phyloP scores from a whole-genome alignment of 2,888 invertebrate genomes.

The Heteromyza rotundicornis region DNA sequence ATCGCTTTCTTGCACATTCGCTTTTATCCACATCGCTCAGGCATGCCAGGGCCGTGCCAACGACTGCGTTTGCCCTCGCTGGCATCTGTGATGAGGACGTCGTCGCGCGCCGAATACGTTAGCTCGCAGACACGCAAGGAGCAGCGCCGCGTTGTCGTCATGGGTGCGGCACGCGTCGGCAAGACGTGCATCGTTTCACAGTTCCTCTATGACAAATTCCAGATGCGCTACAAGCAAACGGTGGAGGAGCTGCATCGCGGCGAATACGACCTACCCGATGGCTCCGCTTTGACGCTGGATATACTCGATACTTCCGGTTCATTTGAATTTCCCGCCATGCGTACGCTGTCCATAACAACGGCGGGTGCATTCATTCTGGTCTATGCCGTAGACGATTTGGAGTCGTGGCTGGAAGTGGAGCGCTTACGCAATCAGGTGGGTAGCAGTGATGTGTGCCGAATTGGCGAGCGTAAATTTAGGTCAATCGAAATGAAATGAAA shows the following conservation, averaged over 20 bases:
- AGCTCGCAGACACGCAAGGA: slow-evolving; percentile 43
- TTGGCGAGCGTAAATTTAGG: not conserved
- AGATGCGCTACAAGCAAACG: slow-evolving; percentile 68
- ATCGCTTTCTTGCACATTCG: no score
- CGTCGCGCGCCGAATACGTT: slow-evolving; percentile 30
- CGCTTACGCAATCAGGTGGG: slow-evolving; percentile 64
- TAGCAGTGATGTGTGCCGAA: not conserved
- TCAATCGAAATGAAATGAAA: not conserved
- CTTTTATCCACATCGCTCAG: no score
- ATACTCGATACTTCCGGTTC: slow-evolving; percentile 76
- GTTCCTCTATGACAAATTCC: slow-evolving; percentile 68
- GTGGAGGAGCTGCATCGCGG: slow-evolving; percentile 70
- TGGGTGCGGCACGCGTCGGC: slow-evolving; percentile 66
- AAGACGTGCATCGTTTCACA: slow-evolving; percentile 70
- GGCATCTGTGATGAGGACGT: slow-evolving; percentile 37
- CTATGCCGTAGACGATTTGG: slow-evolving; percentile 69
- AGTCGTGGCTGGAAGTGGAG: slow-evolving; percentile 67
- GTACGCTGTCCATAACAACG: slow-evolving; percentile 74
- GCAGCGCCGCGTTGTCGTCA: slow-evolving; percentile 59
- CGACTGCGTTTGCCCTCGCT: slow-evolving; percentile 50
- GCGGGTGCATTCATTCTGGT: slow-evolving; percentile 78
- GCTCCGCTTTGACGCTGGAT: slow-evolving; percentile 68
- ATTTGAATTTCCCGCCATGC: slow-evolving; percentile 77
- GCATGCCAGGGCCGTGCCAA: slow-evolving; percentile 45
- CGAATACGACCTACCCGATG: slow-evolving; percentile 60